Evolutionary conservation across 2,113 vertebrate species (phyloP), one percentile per base, ranked within the genome.

Genomic region (Haemorhous mexicanus): DNA sequence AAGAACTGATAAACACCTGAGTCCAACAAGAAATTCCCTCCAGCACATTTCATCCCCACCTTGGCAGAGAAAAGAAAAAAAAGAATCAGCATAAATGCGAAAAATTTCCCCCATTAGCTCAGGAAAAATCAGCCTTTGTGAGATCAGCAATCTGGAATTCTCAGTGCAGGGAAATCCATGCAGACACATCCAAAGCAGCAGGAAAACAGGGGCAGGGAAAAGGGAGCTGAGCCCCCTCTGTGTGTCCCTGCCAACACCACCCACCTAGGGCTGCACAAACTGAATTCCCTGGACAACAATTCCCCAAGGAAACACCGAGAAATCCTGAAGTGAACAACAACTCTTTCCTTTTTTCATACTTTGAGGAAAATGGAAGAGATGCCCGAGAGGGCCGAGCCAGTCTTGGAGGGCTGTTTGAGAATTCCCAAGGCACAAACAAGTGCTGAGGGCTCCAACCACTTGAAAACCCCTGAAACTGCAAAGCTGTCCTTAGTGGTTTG

Each of bases 401-500:
- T 30, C 91, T 26, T 87, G 86, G 77, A 95, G 96, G 86, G 91
- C 95, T 68, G 86, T 73, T 96, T 94, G 88, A 93, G 94, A 97
- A 90, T 94, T 96, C 97, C 96, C 94, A 75, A 94, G 97, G 97
- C 96, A 96, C 97, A 97, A 97, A 97, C 97, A 97, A 97, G 84
- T 93, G 85, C 95, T 96, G 94, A 96, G 97, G 93, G 83, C 79
- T 97, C 95, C 95, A 97, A 97, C 97, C 97, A 96, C 96, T 95
- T 97, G 61, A 95, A 97, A 98, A 94, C 96, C 86, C 97, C 95
- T 83, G 78, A 69, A 96, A 69, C 44, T 94, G 95, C 97, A 93
- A 97, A 95, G 97, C 94, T 97, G 96, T 90, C 96, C 96, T 98
- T 97, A 97, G 98, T 97, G 98, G 97, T 97, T 97, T 97, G 58